Evolutionary conservation across 2,113 vertebrate genomes (phyloP).

Genomic region (Bettongia penicillata): DNA sequence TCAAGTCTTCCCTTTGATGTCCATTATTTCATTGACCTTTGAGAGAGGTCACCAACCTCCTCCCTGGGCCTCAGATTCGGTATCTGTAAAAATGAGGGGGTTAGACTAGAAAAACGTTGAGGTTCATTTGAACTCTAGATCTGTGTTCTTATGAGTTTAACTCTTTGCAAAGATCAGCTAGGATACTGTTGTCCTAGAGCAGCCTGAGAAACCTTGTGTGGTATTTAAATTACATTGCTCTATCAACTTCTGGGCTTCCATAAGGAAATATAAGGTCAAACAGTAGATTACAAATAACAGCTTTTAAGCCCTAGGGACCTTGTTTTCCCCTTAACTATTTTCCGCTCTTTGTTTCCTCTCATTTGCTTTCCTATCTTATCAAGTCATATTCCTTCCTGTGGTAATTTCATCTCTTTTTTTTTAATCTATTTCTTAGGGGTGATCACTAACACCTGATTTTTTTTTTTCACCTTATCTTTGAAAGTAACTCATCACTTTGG

Average conservation of each 20-base stretch:
- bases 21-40: neutral
- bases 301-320: slow-evolving; percentile 6
- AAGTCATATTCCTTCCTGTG: slow-evolving; percentile 60
- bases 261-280: slow-evolving; percentile 41
- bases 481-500: neutral
- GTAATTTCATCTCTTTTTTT: slow-evolving; percentile 22
- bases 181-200: slow-evolving; percentile 30
- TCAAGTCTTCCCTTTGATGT: neutral
- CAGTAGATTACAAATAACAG: neutral
- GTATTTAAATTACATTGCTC: neutral
- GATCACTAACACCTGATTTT: slow-evolving; percentile 41
- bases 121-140: neutral
- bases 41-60: neutral
- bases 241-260: neutral
- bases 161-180: neutral
- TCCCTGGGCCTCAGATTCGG: neutral
- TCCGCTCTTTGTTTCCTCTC: slow-evolving; percentile 65
- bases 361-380: slow-evolving; percentile 14
- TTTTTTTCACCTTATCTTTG: neutral
- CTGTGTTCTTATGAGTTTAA: neutral
- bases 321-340: slow-evolving; percentile 58
- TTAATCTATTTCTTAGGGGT: slow-evolving; percentile 25
- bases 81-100: neutral
- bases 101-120: neutral
- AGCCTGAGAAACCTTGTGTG: neutral